Percentiles rank a stretch among this genome's conserved stretches.
Conservation (phyloP, 1,140 invertebrate species). For the Drosophila ambigua region DNA sequence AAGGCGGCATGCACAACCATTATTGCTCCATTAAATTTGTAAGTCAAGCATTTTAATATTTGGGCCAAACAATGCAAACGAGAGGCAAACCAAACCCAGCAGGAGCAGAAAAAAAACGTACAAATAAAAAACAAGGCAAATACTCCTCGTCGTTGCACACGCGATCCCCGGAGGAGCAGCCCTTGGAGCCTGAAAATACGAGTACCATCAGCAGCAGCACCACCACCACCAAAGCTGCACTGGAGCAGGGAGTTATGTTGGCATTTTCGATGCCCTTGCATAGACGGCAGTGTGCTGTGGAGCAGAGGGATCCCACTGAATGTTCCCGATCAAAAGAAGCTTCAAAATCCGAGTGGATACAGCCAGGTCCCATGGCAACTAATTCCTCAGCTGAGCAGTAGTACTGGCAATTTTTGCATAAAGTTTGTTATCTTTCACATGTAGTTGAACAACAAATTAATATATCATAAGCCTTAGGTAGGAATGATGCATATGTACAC, state of each 20-base stretch:
- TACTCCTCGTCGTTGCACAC: conserved; percentile 50
- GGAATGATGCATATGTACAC: too few relatives aligned
- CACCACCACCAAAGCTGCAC: neutral
- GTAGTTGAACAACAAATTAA: too few relatives aligned
- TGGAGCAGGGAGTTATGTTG: conserved; percentile 34
- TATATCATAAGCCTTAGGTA: too few relatives aligned
- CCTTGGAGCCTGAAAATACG: conserved; percentile 16
- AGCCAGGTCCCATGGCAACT: too few relatives aligned
- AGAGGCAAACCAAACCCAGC: conserved; percentile 58
- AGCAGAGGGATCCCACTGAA: too few relatives aligned
- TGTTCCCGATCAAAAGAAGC: too few relatives aligned
- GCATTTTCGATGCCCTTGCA: conserved; percentile 32
- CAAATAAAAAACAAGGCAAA: conserved; percentile 45
- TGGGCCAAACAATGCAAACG: conserved; percentile 81
- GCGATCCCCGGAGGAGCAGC: conserved; percentile 48
- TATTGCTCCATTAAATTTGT: conserved; percentile 82
- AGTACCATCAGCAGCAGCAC: conserved; percentile 3
- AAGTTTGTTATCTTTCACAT: too few relatives aligned
- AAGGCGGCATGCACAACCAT: conserved; percentile 73
- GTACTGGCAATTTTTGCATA: too few relatives aligned
- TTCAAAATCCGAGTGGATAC: too few relatives aligned
- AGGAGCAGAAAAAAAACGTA: conserved; percentile 36
- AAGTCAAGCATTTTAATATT: conserved; percentile 83
- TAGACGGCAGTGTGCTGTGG: too few relatives aligned
- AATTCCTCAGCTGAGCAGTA: too few relatives aligned